These are phyloP conservation scores for Byasa hedistus DNA, from an alignment of 2,888 invertebrate genomes.

Conservation along the genomic window DNA sequence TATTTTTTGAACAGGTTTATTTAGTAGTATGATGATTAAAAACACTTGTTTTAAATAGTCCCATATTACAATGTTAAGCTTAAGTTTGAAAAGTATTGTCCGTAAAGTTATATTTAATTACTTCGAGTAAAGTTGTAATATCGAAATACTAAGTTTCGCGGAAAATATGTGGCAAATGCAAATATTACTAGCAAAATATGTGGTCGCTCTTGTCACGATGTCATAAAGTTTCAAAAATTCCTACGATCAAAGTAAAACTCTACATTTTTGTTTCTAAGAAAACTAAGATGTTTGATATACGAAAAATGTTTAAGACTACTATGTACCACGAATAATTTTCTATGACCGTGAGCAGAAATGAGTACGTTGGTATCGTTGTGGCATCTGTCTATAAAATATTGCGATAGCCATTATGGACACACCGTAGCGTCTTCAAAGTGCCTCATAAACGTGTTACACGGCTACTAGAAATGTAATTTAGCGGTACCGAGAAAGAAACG, in stretches of 20 bases:
- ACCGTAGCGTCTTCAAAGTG: constrained; percentile 74
- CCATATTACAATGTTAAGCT: too few relatives aligned
- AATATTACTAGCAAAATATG: constrained; percentile 14
- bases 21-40: too few relatives aligned
- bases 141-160: neutral
- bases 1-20: too few relatives aligned
- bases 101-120: neutral
- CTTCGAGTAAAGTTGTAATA: neutral
- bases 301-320: constrained; percentile 59
- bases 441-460: constrained; percentile 75
- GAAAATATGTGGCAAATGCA: constrained; percentile 25
- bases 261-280: constrained; percentile 59
- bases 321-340: constrained; percentile 60
- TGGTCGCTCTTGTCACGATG: constrained; percentile 11
- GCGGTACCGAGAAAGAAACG: constrained; percentile 75
- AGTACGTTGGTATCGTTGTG: constrained; percentile 69
- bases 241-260: constrained; percentile 18
- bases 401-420: constrained; percentile 75
- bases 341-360: constrained; percentile 70
- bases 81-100: too few relatives aligned
- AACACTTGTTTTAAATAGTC: too few relatives aligned
- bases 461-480: constrained; percentile 78
- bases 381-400: constrained; percentile 76
- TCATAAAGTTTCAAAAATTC: constrained; percentile 26
- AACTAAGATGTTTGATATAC: constrained; percentile 61